Percentiles rank a stretch among this genome's conserved stretches.
Conservation (phyloP, 2,113 vertebrate species). For the Zosterops borbonicus region DNA sequence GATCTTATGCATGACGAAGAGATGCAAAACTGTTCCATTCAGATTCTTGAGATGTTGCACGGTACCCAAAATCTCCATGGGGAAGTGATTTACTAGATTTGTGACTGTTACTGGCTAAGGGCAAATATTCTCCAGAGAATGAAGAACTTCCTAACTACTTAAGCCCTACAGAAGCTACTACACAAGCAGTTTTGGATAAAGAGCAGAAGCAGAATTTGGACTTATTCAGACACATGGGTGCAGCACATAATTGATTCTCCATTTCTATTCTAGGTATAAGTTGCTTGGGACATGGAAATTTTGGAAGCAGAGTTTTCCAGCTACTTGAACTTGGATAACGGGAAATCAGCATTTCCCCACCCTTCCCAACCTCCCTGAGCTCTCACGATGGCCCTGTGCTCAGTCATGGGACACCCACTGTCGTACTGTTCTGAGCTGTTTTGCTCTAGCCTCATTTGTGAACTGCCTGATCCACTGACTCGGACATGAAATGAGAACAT, state of each 20-base stretch:
- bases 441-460: neutral
- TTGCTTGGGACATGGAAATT: neutral
- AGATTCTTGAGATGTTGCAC: neutral
- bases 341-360: neutral
- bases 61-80: neutral
- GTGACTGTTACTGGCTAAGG: neutral
- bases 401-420: neutral
- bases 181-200: neutral
- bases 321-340: neutral
- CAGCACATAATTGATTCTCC: neutral
- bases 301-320: neutral
- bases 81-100: neutral
- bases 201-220: neutral
- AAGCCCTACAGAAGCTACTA: neutral
- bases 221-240: neutral
- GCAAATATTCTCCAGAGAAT: neutral
- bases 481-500: neutral
- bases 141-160: neutral
- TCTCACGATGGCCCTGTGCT: neutral
- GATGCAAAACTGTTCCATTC: neutral
- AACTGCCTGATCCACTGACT: neutral
- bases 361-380: neutral
- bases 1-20: neutral
- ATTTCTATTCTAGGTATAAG: conserved; percentile 56
- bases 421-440: neutral